Base-by-base conservation (phyloP, 2,888 invertebrate genomes). In the Baccha elongata region DNA sequence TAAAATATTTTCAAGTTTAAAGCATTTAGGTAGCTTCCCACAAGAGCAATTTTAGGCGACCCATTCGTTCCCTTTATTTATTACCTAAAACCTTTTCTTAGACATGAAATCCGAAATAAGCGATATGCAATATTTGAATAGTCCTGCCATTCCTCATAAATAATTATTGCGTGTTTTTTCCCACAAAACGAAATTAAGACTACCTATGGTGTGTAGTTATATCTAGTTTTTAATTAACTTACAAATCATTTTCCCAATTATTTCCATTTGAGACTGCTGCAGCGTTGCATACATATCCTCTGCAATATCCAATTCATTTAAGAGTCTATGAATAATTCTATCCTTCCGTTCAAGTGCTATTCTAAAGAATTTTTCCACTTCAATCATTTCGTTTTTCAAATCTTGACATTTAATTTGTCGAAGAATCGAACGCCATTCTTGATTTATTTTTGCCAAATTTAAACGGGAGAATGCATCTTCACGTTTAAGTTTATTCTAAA, bases 361-460 rank as follows among this genome's bases (percentile, higher is more conserved):
- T 58, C 87, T 85, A 50, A 89, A 91, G 78, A 89, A 88, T 60
- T 87, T 87, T 58, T 89, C 88, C 67, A 91, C 86, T 88, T 94
- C 94, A 90, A 92, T 92, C 46, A 96, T 93, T 85, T 95, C 94
- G 35, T 93, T 91, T 40, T 93, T 92, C 91, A 96, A 92, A 87
- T 96, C 95, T 75, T 94, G 93, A 87, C 95, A 94, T 91, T 96
- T 97, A 60, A 94, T 92, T 88, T 93, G 93, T 0, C 97, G 92
- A 67, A 97, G 90, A 75, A 95, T 93, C 80, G 93, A 94, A 52
- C 96, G 93, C 96, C 96, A 97, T 89, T 95, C 94, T 90, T 96
- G 96, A 88, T 96, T 96, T 64, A 97, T 94, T 91, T 97, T 97
- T 0, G 96, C 96, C 80, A 94, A 93, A 88, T 97, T 97, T 58